Percentiles rank a stretch among this genome's conserved stretches.
Conservation (phyloP, 2,113 vertebrate genomes). For the Climacteris rufus region DNA sequence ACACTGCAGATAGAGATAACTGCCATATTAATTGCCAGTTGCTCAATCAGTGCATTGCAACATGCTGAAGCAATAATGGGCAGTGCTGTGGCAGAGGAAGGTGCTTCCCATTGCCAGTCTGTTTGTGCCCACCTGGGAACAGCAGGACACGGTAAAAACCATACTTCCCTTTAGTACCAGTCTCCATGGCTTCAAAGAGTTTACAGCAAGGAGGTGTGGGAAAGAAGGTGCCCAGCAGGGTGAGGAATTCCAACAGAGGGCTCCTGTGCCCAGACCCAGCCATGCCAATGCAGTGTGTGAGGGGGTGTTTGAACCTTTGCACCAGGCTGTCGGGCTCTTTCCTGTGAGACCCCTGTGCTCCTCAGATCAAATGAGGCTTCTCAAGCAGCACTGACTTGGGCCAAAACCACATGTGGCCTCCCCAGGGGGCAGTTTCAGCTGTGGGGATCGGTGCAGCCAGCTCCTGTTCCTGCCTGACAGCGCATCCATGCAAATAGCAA, state of each 20-base stretch:
- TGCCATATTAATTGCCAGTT: not conserved
- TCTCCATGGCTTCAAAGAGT: rapidly evolving
- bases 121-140: rapidly evolving
- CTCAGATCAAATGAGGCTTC: not conserved
- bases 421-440: not conserved
- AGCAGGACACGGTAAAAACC: not conserved
- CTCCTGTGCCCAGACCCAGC: not conserved
- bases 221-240: not conserved
- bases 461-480: not conserved
- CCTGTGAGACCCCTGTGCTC: not conserved
- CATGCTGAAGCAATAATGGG: not conserved
- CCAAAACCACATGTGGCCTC: rapidly evolving
- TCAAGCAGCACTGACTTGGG: not conserved
- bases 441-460: rapidly evolving
- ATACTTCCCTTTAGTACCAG: not conserved
- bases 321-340: rapidly evolving
- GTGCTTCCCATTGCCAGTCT: not conserved
- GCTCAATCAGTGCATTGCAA: not conserved
- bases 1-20: not conserved
- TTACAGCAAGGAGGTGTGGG: not conserved
- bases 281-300: rapidly evolving
- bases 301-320: not conserved
- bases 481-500: rapidly evolving
- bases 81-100: not conserved
- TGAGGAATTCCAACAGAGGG: not conserved